Conservation (phyloP, 30 jellyfish, hydroid and myxozoan species). For the Aurelia aurita region DNA sequence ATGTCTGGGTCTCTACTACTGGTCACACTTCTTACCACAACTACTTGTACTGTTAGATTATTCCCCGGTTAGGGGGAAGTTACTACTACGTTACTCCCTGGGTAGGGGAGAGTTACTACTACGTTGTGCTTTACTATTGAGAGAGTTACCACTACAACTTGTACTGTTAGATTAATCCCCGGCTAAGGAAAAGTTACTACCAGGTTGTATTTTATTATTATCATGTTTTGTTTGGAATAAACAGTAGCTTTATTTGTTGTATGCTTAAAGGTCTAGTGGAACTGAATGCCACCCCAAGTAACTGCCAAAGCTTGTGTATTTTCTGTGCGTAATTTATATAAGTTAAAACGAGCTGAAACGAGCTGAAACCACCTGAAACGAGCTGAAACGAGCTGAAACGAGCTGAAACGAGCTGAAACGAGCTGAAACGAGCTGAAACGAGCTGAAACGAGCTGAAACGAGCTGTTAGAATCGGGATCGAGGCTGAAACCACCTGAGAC, state of each 20-base stretch:
- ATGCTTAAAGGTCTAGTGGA: neutral
- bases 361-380: too few species aligned
- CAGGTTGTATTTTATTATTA: neutral
- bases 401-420: too few species aligned
- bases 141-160: too few species aligned
- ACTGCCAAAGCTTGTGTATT: conserved; percentile 17
- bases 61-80: conserved; percentile 18
- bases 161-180: conserved; percentile 7
- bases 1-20: too few species aligned
- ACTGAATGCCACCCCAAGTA: conserved; percentile 20
- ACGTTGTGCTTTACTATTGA: too few species aligned
- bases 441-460: too few species aligned
- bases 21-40: neutral
- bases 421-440: too few species aligned
- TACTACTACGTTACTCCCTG: too few species aligned
- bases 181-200: conserved; percentile 1
- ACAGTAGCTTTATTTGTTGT: neutral
- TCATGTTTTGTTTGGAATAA: neutral
- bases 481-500: too few species aligned
- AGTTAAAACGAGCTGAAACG: too few species aligned
- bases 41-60: neutral
- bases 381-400: too few species aligned
- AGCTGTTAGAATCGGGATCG: too few species aligned
- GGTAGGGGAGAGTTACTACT: neutral
- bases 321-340: conserved; percentile 3